Evolutionary conservation across 2,888 invertebrate species (phyloP), one percentile per base, ranked within the genome.

Genomic region (Platycheirus albimanus): DNA sequence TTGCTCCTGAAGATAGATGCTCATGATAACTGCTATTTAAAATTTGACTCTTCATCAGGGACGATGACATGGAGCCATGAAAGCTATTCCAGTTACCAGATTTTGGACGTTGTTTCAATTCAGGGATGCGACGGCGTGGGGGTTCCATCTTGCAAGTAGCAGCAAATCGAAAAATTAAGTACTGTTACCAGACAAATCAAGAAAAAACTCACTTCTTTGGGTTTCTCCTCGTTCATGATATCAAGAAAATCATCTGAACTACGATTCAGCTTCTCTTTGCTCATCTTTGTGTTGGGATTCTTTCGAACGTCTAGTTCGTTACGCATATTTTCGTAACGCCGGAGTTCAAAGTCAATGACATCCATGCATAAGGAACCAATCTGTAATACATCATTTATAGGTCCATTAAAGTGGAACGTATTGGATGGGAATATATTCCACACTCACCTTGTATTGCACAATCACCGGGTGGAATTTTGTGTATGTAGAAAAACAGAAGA

Each of bases 351-450:
- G 88, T 99, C 98, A 85, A 99, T 95, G 66, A 99, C 96, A 91
- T 97, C 97, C 96, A 99, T 97, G 88, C 98, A 98, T 74, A 99
- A 92, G 0, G 99, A 98, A 52, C 99, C 99, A 89, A 98, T 98
- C 94, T 97, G 80, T 51, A 70, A 58, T 0, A 36, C 36, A 36
- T 8, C 28, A n/a, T n/a, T n/a, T n/a, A n/a, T n/a, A n/a, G n/a
- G n/a, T n/a, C n/a, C n/a, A n/a, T n/a, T n/a, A 1, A 15, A 33
- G 13, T 58, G 30, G 38, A 72, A 49, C 8, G 4, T 17, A 41
- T 47, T 56, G 19, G 4, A 7, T 24, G 10, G 2, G n/a, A 43
- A 38, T 49, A 1, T 20, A 28, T 54, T 36, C 15, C 28, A 19
- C 1, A 86, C 90, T 89, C 89, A 95, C 96, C 93, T 99, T 98